phyloP scores from a whole-genome alignment of 1,140 invertebrate genomes.

The Dendrolimus punctatus region DNA sequence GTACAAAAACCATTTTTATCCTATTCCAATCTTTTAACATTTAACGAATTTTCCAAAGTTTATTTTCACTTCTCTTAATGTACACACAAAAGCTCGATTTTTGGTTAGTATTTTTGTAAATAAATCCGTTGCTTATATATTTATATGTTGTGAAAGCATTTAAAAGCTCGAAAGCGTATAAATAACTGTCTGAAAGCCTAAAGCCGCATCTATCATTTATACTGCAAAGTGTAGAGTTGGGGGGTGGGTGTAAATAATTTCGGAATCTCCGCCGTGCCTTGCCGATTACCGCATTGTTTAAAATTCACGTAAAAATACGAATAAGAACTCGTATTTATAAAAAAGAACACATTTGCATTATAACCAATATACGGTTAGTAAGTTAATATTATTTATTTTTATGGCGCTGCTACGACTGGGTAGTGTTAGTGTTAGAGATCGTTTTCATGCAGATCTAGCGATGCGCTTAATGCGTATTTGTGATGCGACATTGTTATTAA shows the following conservation, averaged over 20 bases:
- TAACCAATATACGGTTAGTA: too few species aligned
- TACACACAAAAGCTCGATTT: background rate
- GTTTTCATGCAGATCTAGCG: too few species aligned
- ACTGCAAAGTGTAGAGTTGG: slow-evolving; percentile 13
- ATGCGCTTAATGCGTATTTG: too few species aligned
- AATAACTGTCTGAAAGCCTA: slow-evolving; percentile 16
- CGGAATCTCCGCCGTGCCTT: background rate
- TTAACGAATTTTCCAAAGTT: slow-evolving; percentile 5
- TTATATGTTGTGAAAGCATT: slow-evolving; percentile 8
- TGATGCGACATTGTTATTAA: too few species aligned
- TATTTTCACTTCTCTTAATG: background rate
- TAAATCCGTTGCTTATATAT: slow-evolving; percentile 3
- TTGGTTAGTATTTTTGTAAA: slow-evolving; percentile 1
- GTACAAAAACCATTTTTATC: too few species aligned
- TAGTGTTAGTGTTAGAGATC: too few species aligned
- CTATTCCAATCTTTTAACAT: slow-evolving; percentile 15
- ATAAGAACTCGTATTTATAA: slow-evolving; percentile 6
- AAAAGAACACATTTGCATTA: too few species aligned
- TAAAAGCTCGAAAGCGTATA: slow-evolving; percentile 14
- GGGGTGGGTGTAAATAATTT: slow-evolving; percentile 3
- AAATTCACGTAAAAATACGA: slow-evolving; percentile 2
- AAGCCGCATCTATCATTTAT: slow-evolving; percentile 22
- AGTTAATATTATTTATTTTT: too few species aligned
- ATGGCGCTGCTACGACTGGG: too few species aligned
- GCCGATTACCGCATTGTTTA: slow-evolving; percentile 1